A percentile compares a stretch with the other conserved stretches of the same genome.
Evolutionary conservation across 2,888 invertebrate genomes (phyloP).

Genomic region (Amphipyra berbera): DNA sequence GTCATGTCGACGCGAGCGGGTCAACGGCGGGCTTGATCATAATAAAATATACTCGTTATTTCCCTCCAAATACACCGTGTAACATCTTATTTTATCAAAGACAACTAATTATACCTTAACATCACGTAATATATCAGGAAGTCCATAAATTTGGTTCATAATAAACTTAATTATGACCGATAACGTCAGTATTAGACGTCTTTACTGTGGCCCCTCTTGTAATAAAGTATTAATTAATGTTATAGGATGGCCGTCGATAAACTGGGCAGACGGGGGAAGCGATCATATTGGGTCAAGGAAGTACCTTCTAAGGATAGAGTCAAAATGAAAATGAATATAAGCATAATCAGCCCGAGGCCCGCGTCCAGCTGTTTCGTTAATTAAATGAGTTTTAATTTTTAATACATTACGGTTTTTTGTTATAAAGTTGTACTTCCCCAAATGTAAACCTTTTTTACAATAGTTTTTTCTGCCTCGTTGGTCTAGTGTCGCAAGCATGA

Average conservation of each 20-base stretch:
- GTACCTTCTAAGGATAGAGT: neutral
- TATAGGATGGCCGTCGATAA: slow-evolving; percentile 20
- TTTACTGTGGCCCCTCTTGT: slow-evolving; percentile 25
- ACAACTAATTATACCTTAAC: slow-evolving; percentile 16
- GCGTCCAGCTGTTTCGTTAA: too few relatives aligned
- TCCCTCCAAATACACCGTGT: too few relatives aligned
- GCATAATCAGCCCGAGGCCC: too few relatives aligned
- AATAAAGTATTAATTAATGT: slow-evolving; percentile 54
- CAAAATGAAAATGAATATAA: neutral
- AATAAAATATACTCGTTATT: too few relatives aligned
- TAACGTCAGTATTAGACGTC: slow-evolving; percentile 26
- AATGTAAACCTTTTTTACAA: too few relatives aligned
- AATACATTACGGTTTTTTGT: too few relatives aligned
- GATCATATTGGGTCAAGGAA: slow-evolving; percentile 3
- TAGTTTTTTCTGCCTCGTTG: too few relatives aligned
- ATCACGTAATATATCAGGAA: slow-evolving; percentile 22
- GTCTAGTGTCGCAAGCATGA: too few relatives aligned
- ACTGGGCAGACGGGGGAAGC: neutral
- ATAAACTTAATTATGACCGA: slow-evolving; percentile 40
- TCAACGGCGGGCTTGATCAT: too few relatives aligned
- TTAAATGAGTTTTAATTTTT: too few relatives aligned
- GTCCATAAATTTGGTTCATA: slow-evolving; percentile 43
- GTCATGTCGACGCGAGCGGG: too few relatives aligned
- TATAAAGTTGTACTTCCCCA: too few relatives aligned
- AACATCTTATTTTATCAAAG: slow-evolving; percentile 20